phyloP scores from a whole-genome alignment of 2,113 vertebrate species.

The Anthoscopus minutus region DNA sequence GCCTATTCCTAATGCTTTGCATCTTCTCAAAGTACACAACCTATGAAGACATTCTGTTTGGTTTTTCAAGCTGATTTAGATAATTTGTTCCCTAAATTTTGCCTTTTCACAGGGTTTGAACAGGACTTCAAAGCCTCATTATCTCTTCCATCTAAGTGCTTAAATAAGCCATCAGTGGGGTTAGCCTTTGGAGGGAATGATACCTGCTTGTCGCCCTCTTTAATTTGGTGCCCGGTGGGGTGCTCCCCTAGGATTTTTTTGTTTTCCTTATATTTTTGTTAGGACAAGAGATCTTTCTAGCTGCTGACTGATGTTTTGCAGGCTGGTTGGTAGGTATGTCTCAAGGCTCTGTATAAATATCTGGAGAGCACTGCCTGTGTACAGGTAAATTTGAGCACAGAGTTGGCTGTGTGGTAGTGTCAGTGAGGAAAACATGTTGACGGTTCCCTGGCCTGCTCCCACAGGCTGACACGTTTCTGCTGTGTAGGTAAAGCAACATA shows the following conservation, averaged over 20 bases:
- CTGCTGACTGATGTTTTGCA: background rate
- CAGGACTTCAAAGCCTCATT: background rate
- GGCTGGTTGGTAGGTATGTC: background rate
- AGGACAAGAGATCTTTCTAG: background rate
- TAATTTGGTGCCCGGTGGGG: background rate
- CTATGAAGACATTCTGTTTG: background rate
- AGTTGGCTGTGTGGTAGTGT: background rate
- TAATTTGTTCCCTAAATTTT: background rate
- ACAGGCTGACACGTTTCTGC: background rate
- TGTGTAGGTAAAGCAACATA: background rate
- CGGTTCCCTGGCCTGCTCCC: background rate
- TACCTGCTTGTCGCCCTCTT: background rate
- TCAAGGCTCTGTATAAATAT: background rate
- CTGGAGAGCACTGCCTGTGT: background rate
- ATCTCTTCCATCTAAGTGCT: background rate
- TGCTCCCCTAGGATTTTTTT: background rate
- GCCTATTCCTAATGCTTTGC: background rate
- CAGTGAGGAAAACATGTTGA: background rate
- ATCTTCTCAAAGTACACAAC: background rate
- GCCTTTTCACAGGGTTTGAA: background rate
- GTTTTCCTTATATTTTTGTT: background rate
- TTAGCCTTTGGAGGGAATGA: background rate
- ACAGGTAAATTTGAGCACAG: background rate
- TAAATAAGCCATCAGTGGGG: background rate
- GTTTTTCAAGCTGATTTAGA: background rate